Evolutionary conservation across 2,113 vertebrate species (phyloP).

Genomic region (Antigone vipio): DNA sequence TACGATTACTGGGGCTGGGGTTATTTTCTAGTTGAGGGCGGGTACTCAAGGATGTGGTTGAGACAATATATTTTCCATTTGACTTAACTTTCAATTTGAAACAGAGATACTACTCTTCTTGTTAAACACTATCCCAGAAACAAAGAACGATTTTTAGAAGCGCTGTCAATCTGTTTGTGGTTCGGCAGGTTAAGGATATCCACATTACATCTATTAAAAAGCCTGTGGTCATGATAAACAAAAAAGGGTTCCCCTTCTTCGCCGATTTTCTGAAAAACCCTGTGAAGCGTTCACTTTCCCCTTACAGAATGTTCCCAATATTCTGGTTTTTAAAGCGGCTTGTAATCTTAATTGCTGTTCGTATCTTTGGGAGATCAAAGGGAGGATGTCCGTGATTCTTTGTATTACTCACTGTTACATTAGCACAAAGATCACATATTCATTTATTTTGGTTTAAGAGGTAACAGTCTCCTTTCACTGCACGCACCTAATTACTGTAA

Average conservation of each 20-base stretch:
- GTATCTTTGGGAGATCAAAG: conserved; percentile 47
- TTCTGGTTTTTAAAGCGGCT: not conserved
- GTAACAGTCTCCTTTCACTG: conserved; percentile 55
- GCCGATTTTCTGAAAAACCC: not conserved
- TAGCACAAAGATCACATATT: conserved; percentile 2
- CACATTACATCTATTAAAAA: not conserved
- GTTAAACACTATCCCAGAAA: conserved; percentile 38
- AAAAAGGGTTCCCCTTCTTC: not conserved
- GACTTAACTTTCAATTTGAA: conserved; percentile 63
- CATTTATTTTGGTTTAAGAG: conserved; percentile 33
- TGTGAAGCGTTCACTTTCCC: not conserved
- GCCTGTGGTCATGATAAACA: fast-evolving
- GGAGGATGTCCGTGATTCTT: conserved; percentile 21
- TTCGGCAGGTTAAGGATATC: not conserved
- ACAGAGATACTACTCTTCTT: not conserved
- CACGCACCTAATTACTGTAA: conserved; percentile 55
- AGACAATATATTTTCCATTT: conserved; percentile 57
- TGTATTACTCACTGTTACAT: conserved; percentile 35
- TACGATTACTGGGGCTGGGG: not conserved
- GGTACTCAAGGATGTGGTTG: conserved; percentile 37
- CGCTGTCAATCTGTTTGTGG: not conserved
- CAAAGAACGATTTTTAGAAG: conserved; percentile 16
- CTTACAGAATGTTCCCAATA: not conserved
- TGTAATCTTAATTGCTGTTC: conserved; percentile 24
- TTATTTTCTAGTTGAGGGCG: not conserved